Percentiles rank a stretch among this genome's conserved stretches.
These are phyloP conservation scores for Myiozetetes cayanensis DNA, from an alignment of 2,113 vertebrate genomes.

Conservation along the genomic window DNA sequence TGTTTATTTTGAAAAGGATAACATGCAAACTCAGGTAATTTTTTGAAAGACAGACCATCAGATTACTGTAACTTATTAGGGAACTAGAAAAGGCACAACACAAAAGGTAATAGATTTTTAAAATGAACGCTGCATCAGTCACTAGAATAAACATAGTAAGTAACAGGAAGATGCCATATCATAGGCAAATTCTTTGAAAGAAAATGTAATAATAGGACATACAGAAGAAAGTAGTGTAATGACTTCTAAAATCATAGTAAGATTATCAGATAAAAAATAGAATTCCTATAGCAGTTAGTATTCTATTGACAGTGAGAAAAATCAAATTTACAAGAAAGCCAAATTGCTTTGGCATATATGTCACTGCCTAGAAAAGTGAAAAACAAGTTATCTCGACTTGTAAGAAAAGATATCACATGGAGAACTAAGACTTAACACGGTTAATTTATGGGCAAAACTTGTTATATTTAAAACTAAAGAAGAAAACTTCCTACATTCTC, in stretches of 20 bases:
- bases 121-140: background rate
- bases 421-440: background rate
- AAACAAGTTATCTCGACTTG: background rate
- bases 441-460: background rate
- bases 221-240: background rate
- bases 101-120: background rate
- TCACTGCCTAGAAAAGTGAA: background rate
- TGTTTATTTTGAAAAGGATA: constrained; percentile 20
- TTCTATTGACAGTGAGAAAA: background rate
- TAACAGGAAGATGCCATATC: background rate
- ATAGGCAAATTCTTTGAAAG: background rate
- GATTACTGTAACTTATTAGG: background rate
- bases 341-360: background rate
- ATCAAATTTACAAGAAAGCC: background rate
- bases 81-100: background rate
- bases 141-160: background rate
- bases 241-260: background rate
- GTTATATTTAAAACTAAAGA: background rate
- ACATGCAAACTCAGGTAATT: constrained; percentile 4
- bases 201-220: background rate
- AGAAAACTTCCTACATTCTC: background rate
- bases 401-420: background rate
- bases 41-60: background rate
- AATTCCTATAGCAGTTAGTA: background rate
- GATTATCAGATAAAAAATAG: background rate